Evolutionary conservation across 1,140 invertebrate genomes (phyloP).

Genomic region (Diachasmimorpha longicaudata): DNA sequence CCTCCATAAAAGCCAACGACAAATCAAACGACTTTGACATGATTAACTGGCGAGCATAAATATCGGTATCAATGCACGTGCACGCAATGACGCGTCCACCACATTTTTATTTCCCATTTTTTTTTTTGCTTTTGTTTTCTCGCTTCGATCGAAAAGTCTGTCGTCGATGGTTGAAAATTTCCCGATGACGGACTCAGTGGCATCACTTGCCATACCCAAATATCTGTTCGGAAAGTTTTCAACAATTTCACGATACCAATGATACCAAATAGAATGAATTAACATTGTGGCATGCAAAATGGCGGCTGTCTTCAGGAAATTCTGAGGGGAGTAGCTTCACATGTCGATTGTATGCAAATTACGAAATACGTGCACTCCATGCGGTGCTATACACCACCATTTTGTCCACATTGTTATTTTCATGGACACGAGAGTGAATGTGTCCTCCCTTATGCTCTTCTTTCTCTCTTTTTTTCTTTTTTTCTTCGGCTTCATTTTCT

Average conservation of each 20-base stretch:
- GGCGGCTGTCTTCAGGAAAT: background rate
- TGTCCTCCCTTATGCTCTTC: background rate
- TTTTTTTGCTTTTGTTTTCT: background rate
- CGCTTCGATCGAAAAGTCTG: background rate
- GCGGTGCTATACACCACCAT: background rate
- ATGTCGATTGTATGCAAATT: slow-evolving; percentile 55
- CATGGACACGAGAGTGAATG: background rate
- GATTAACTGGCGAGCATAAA: slow-evolving; percentile 62
- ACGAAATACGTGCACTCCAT: background rate
- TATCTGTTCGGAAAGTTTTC: background rate
- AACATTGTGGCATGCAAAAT: slow-evolving; percentile 1
- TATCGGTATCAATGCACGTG: slow-evolving; percentile 62
- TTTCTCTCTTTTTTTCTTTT: no score
- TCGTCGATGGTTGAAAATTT: background rate
- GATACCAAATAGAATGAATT: slow-evolving; percentile 8
- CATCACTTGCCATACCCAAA: no score
- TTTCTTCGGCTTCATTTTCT: slow-evolving; percentile 14
- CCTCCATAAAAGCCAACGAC: slow-evolving; percentile 63
- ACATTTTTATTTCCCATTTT: slow-evolving; percentile 27
- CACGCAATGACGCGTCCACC: slow-evolving; percentile 55
- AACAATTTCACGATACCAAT: background rate
- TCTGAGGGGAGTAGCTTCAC: background rate
- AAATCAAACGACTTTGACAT: slow-evolving; percentile 63
- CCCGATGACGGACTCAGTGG: background rate
- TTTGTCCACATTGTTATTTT: slow-evolving; percentile 3